Conservation (phyloP, 2,888 invertebrate genomes). For the Cataglyphis altisquamis region DNA sequence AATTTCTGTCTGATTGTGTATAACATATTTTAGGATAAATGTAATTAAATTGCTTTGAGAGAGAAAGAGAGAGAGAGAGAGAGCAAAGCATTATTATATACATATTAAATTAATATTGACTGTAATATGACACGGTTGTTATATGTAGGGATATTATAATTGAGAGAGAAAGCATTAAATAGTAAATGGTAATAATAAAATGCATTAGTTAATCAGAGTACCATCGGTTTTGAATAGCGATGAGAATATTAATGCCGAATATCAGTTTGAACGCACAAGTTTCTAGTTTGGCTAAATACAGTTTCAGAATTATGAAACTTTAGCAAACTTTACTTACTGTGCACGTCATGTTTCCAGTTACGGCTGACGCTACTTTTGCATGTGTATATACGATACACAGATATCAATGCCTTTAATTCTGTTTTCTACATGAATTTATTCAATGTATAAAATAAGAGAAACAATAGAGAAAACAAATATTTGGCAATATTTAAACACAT, state of each 20-base stretch:
- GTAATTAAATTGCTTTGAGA: background rate
- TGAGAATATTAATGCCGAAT: conserved; percentile 27
- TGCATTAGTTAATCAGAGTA: conserved; percentile 31
- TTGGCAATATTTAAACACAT: background rate
- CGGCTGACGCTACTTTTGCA: conserved; percentile 2
- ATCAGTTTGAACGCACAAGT: conserved; percentile 29
- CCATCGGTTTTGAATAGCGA: background rate
- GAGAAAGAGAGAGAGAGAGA: no score
- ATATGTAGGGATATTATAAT: background rate
- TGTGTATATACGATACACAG: background rate
- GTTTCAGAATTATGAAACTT: conserved; percentile 35
- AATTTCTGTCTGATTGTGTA: background rate
- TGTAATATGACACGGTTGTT: background rate
- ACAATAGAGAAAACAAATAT: background rate
- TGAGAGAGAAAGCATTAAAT: background rate
- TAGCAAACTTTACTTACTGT: conserved; percentile 16
- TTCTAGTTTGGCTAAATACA: conserved; percentile 14
- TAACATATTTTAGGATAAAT: background rate
- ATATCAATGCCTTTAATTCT: background rate
- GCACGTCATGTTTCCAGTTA: conserved; percentile 7
- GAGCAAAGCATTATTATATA: background rate
- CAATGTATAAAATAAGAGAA: background rate
- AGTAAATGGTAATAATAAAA: background rate
- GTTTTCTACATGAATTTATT: background rate
- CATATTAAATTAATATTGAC: background rate